These are phyloP conservation scores for Porites evermanni DNA, from an alignment of 92 coral and sea anemone genomes.

Conservation along the genomic window DNA sequence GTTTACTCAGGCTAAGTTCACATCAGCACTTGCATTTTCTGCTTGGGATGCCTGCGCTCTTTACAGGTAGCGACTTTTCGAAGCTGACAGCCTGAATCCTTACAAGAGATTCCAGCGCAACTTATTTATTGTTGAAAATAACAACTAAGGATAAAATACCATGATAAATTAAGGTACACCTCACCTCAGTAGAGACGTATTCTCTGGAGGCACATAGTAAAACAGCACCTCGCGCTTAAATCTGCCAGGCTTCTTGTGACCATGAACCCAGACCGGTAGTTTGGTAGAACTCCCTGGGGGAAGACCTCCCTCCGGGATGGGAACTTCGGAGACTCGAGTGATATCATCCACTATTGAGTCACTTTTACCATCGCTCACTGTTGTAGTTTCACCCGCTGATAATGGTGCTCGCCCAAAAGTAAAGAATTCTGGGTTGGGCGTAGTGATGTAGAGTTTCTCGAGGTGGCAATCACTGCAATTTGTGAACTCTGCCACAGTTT, in stretches of 20 bases:
- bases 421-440: constrained; percentile 82
- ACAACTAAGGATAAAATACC: not conserved
- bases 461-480: constrained; percentile 85
- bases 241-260: constrained; percentile 62
- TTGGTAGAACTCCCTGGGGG: constrained; percentile 79
- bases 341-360: constrained; percentile 50
- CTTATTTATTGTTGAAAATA: not conserved
- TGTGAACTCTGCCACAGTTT: constrained; percentile 79
- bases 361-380: constrained; percentile 6
- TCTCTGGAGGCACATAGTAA: constrained; percentile 84
- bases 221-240: constrained; percentile 78
- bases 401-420: constrained; percentile 66
- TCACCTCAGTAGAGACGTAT: constrained; percentile 79
- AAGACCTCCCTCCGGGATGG: constrained; percentile 79
- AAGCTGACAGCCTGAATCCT: too few relatives aligned
- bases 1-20: too few relatives aligned
- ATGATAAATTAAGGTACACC: not conserved
- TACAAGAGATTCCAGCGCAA: too few relatives aligned
- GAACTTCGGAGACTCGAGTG: constrained; percentile 75
- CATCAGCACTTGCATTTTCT: not conserved
- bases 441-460: constrained; percentile 76
- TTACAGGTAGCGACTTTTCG: not conserved
- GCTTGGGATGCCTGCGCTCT: not conserved
- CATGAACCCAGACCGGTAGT: constrained; percentile 93
- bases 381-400: constrained; percentile 30